Evolutionary conservation across 2,888 invertebrate species (phyloP).

Genomic region (Drosophila fungiperda): DNA sequence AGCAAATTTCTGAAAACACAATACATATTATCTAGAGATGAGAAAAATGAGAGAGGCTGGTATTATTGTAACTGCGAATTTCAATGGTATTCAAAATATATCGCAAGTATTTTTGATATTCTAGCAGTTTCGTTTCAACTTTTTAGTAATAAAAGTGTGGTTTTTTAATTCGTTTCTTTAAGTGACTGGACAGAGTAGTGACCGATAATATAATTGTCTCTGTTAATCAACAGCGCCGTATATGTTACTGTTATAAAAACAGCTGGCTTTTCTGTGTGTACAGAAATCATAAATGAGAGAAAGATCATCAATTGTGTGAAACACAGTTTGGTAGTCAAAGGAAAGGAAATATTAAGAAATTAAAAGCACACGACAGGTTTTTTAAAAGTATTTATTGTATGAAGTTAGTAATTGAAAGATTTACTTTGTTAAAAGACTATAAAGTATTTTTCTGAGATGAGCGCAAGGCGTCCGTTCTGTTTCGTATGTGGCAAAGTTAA

Average conservation of each 20-base stretch:
- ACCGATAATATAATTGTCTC: background rate
- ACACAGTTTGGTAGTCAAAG: background rate
- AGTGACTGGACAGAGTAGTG: background rate
- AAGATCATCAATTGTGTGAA: conserved; percentile 11
- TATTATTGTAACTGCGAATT: conserved; percentile 17
- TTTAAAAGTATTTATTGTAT: background rate
- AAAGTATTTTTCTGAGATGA: conserved; percentile 25
- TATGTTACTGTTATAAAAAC: conserved; percentile 27
- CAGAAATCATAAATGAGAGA: conserved; percentile 36
- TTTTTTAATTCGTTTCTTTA: background rate
- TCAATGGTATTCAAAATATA: background rate
- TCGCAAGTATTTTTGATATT: background rate
- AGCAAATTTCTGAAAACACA: conserved; percentile 51
- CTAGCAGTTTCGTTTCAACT: background rate
- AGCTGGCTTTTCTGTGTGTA: conserved; percentile 41
- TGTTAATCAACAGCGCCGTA: conserved; percentile 3
- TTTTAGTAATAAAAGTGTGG: background rate
- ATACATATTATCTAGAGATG: conserved; percentile 36
- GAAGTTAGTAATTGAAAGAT: background rate
- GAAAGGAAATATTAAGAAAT: background rate
- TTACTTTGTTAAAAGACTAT: background rate
- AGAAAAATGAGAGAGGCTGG: conserved; percentile 1
- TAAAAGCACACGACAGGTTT: background rate
- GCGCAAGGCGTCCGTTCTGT: conserved; percentile 53
- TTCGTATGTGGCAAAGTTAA: conserved; percentile 67